Evolutionary conservation across 2,888 invertebrate genomes (phyloP), one percentile per base, ranked within the genome.

Genomic region (Microplitis manilae): DNA sequence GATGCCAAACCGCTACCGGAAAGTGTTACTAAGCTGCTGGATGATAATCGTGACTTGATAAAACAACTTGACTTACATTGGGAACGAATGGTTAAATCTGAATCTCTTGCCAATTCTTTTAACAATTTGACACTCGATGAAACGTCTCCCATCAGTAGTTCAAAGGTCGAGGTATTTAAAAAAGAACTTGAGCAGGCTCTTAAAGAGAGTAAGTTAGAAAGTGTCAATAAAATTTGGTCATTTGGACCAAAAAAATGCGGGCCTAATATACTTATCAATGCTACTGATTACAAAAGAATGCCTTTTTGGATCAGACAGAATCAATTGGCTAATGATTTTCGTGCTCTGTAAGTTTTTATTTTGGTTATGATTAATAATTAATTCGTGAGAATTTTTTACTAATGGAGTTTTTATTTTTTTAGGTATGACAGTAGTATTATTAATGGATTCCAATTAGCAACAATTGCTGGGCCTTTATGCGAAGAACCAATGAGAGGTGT

Each of bases 401-500:
- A 0, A 30, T 64, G 68, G 39, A 73, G 77, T 41, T 79, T 81
- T 77, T 15, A 30, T 79, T 40, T 62, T 60, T 73, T 77, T 77
- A 89, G 89, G 78, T 90, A 88, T 87, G 96, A 96, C 85, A 94
- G 94, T 87, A 94, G 94, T 88, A 94, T 97, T 87, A 92, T 96
- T 4, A 96, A 95, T 90, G 97, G 96, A 7, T 94, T 97, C 90
- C 95, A 97, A 92, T 90, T 97, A 90, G 96, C 96, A 6, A 94
- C 97, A 39, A 90, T 95, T 74, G 94, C 96, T 64, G 99, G 99
- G 0, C 99, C 99, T 0, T 90, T 99, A 67, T 99, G 99, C 90
- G 98, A 98, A 85, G 99, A 99, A 87, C 98, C 98, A 1, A 94
- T 99, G 94, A 95, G 95, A 91, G 98, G 98, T 1, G 97, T 98